phyloP scores from a whole-genome alignment of 2,888 invertebrate genomes.

The Baronia brevicornis region DNA sequence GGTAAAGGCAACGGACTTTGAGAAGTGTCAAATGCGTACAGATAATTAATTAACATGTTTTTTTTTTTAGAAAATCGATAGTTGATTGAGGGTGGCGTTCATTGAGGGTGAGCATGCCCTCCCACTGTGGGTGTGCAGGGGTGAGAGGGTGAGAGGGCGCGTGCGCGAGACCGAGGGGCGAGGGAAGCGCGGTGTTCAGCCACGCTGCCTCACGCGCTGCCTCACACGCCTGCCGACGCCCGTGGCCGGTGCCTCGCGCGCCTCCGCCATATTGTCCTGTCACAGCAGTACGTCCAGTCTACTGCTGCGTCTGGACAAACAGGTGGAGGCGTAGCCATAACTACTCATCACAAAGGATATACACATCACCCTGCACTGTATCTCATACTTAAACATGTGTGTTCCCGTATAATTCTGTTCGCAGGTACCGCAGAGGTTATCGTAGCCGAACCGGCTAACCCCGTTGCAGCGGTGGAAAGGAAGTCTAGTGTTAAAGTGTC shows the following conservation, averaged over 20 bases:
- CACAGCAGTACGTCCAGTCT: conserved; percentile 93
- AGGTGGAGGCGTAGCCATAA: conserved; percentile 48
- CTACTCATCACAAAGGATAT: conserved; percentile 20
- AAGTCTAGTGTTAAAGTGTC: too few relatives aligned
- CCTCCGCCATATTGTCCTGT: conserved; percentile 96
- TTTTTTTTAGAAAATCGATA: conserved; percentile 61
- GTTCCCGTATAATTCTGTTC: conserved; percentile 30
- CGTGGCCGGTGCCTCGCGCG: conserved; percentile 53
- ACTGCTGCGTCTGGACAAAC: conserved; percentile 96
- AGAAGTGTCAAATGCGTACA: conserved; percentile 20
- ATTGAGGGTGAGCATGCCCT: conserved; percentile 54
- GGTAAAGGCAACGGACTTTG: conserved; percentile 7
- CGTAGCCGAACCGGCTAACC: conserved; percentile 15
- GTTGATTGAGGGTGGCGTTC: conserved; percentile 63
- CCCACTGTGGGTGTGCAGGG: conserved; percentile 20
- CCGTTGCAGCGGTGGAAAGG: too few relatives aligned
- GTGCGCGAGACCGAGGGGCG: conserved; percentile 50
- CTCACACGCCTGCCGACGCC: conserved; percentile 73
- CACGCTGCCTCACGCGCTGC: conserved; percentile 55
- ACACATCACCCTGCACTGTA: conserved; percentile 1
- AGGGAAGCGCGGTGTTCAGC: conserved; percentile 43
- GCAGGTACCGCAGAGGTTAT: conserved; percentile 26
- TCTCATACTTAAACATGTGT: conserved; percentile 14
- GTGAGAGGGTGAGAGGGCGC: conserved; percentile 39
- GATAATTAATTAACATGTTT: conserved; percentile 40